Conservation (phyloP, 2,797 vertebrate species). For the Cryptoprocta ferox region DNA sequence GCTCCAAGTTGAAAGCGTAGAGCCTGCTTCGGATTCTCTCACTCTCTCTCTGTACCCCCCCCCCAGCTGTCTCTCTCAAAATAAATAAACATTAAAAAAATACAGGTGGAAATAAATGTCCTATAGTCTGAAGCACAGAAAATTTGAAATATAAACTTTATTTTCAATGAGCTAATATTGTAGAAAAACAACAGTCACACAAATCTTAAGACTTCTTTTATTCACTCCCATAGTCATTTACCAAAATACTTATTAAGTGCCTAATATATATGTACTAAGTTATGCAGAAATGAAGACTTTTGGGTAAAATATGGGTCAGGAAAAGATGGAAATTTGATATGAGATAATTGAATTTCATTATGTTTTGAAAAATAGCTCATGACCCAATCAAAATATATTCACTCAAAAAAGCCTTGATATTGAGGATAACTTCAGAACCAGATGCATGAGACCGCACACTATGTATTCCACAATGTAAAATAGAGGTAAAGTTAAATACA, state of each 20-base stretch:
- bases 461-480: not conserved
- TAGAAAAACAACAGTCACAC: not conserved
- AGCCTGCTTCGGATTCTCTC: no score
- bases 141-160: conserved; percentile 44
- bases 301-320: not conserved
- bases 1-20: no score
- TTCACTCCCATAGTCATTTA: not conserved
- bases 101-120: not conserved
- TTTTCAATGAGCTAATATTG: conserved; percentile 1
- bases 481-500: not conserved
- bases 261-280: not conserved
- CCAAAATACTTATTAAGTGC: not conserved
- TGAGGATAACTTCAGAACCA: not conserved
- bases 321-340: not conserved
- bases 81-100: not conserved
- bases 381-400: not conserved
- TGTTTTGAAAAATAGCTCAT: not conserved
- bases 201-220: not conserved
- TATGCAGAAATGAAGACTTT: not conserved
- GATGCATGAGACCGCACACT: not conserved
- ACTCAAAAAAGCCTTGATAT: not conserved
- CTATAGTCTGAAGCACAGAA: not conserved
- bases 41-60: no score
- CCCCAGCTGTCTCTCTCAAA: no score
- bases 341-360: not conserved